These are phyloP conservation scores for Melanotaenia duboulayi DNA, from an alignment of 2,113 vertebrate genomes.

Conservation along the genomic window DNA sequence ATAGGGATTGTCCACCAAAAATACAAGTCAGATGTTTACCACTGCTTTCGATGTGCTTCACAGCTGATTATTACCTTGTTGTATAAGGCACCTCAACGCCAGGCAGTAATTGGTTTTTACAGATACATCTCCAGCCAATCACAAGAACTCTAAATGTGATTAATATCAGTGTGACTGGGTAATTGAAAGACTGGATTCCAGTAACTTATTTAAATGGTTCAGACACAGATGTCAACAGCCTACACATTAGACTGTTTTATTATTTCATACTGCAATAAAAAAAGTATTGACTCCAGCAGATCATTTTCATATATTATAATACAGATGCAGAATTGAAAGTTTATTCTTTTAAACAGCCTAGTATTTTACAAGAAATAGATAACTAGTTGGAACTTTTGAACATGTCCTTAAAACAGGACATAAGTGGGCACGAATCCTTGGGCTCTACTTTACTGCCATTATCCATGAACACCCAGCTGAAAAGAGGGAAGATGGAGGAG, in stretches of 20 bases:
- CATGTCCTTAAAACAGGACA: slow-evolving; percentile 89
- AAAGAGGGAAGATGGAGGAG: slow-evolving; percentile 34
- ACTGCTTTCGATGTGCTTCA: too few species aligned
- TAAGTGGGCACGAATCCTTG: slow-evolving; percentile 78
- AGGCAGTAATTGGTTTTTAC: too few species aligned
- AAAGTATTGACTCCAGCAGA: slow-evolving; percentile 82
- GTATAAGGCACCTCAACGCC: too few species aligned
- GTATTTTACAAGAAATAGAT: slow-evolving; percentile 88
- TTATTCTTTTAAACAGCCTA: slow-evolving; percentile 88
- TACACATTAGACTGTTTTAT: slow-evolving; percentile 80
- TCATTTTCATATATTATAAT: slow-evolving; percentile 87
- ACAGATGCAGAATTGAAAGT: slow-evolving; percentile 88
- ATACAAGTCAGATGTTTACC: too few species aligned
- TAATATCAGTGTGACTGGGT: neutral
- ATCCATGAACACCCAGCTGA: slow-evolving; percentile 79
- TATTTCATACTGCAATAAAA: slow-evolving; percentile 82
- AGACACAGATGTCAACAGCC: slow-evolving; percentile 75
- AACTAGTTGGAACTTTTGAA: slow-evolving; percentile 85
- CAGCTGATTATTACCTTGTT: too few species aligned
- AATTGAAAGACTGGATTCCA: neutral
- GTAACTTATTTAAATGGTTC: slow-evolving; percentile 24
- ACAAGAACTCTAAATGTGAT: neutral
- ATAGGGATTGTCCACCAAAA: too few species aligned
- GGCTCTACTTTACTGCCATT: slow-evolving; percentile 70
- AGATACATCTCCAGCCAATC: neutral